A percentile compares a stretch with the other conserved stretches of the same genome.
Evolutionary conservation across 37 sponge, comb jelly and placozoan species (phyloP).

Genomic region (Mnemiopsis leidyi): DNA sequence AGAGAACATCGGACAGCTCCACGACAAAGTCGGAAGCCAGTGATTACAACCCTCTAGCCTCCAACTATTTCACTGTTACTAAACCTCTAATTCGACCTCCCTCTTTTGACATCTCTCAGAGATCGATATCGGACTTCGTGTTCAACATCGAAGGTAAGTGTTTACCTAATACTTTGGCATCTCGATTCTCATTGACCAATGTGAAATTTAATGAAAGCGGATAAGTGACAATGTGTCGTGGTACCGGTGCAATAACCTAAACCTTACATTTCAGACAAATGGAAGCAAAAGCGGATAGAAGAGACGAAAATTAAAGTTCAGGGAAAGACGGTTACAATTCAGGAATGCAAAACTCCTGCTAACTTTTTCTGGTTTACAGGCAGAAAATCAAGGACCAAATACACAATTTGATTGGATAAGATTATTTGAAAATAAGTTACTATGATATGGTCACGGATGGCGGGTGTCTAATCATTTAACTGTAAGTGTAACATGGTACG

Average conservation of each 20-base stretch:
- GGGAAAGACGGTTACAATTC: conserved; percentile 12
- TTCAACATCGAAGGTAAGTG: conserved; percentile 51
- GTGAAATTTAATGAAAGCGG: no score
- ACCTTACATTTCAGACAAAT: conserved; percentile 21
- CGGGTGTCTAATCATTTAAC: no score
- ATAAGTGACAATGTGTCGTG: no score
- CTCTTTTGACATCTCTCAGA: conserved; percentile 37
- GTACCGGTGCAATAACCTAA: no score
- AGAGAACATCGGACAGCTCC: background rate
- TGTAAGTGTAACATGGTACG: no score
- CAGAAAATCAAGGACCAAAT: background rate
- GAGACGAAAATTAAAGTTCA: background rate
- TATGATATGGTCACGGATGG: no score
- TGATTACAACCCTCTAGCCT: background rate
- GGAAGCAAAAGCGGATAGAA: conserved; percentile 2
- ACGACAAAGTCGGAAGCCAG: background rate
- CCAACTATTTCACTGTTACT: background rate
- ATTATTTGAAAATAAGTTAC: no score
- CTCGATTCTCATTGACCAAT: no score
- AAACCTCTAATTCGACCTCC: conserved; percentile 33
- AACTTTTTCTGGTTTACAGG: conserved; percentile 19
- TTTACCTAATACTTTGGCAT: no score
- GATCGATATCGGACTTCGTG: conserved; percentile 20
- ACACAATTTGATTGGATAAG: background rate
- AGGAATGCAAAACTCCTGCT: background rate